phyloP scores from a whole-genome alignment of 2,113 vertebrate genomes.

The Eulemur rufifrons region DNA sequence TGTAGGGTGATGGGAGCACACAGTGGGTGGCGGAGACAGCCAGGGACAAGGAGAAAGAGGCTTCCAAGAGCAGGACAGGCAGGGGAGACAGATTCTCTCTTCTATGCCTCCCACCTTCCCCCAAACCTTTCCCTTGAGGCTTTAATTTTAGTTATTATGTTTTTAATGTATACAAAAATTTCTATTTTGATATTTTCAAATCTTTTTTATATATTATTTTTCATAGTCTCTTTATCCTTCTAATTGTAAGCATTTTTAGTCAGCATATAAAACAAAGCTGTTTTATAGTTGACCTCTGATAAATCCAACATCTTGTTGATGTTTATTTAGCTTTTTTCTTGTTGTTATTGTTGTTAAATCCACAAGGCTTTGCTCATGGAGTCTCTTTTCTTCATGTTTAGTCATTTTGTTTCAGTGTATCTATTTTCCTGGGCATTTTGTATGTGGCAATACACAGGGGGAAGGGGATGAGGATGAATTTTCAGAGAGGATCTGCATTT shows the following conservation, averaged over 20 bases:
- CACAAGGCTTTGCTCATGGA: neutral
- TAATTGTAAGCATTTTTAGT: neutral
- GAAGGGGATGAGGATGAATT: neutral
- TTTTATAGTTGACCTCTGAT: neutral
- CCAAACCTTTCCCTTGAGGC: neutral
- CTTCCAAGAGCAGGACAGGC: neutral
- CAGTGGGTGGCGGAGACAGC: too few species aligned
- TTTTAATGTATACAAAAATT: neutral
- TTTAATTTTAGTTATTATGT: neutral
- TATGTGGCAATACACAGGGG: neutral
- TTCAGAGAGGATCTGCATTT: neutral
- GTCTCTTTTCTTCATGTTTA: neutral
- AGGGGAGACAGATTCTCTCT: neutral
- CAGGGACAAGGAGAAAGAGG: neutral
- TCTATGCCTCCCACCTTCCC: neutral
- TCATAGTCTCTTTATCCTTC: neutral
- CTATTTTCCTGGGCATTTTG: neutral
- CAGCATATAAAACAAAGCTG: neutral
- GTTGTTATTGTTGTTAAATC: too few species aligned
- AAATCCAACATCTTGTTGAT: neutral
- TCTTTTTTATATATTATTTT: neutral
- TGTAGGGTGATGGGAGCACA: neutral
- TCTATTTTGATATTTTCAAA: too few species aligned
- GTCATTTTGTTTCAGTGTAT: neutral
- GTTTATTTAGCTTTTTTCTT: too few species aligned